Evolutionary conservation across 2,113 vertebrate species (phyloP).

Genomic region (Odontophorus gujanensis): DNA sequence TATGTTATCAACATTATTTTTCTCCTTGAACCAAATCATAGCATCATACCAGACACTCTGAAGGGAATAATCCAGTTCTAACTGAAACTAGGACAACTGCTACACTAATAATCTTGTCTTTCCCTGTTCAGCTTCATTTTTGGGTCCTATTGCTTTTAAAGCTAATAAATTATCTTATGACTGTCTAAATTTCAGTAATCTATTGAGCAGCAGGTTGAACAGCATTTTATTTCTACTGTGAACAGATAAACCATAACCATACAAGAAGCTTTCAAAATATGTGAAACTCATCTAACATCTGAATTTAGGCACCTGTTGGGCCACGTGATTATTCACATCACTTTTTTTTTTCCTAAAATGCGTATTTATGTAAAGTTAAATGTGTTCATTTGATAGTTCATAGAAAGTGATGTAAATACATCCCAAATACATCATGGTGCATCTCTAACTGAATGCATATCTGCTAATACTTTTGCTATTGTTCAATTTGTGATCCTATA

Average conservation of each 20-base stretch:
- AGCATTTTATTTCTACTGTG: background rate
- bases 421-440: background rate
- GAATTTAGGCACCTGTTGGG: background rate
- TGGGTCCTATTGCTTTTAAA: background rate
- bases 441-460: background rate
- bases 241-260: background rate
- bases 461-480: background rate
- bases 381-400: background rate
- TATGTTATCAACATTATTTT: too few relatives aligned
- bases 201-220: background rate
- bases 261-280: background rate
- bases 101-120: too few relatives aligned
- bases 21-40: too few relatives aligned
- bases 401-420: slow-evolving; percentile 28
- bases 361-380: background rate
- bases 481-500: background rate
- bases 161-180: background rate
- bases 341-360: background rate
- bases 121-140: background rate
- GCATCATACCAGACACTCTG: too few relatives aligned
- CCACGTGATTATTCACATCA: background rate
- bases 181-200: background rate
- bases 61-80: too few relatives aligned
- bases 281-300: background rate
- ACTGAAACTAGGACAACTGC: too few relatives aligned